Conservation (phyloP, 2,888 invertebrate species). For the Girardia tigrina region DNA sequence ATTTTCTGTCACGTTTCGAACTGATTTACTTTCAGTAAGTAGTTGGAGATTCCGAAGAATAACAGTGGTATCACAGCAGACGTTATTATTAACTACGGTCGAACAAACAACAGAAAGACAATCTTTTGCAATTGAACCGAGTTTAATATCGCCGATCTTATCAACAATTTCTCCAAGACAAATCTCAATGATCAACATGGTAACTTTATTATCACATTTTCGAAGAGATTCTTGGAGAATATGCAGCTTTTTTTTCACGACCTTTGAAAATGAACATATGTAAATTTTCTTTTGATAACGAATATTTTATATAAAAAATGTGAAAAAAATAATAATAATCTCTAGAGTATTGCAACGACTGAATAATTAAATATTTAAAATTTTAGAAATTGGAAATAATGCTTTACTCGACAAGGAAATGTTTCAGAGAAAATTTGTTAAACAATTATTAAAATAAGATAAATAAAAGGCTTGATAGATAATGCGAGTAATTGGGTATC, state of each 20-base stretch:
- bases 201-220: not conserved
- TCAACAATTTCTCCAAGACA: conserved; percentile 68
- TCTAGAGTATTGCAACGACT: too few relatives aligned
- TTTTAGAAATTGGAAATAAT: too few relatives aligned
- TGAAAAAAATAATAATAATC: too few relatives aligned
- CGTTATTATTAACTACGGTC: not conserved
- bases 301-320: too few relatives aligned
- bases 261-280: not conserved
- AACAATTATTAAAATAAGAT: too few relatives aligned
- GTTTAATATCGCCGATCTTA: conserved; percentile 68
- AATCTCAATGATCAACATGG: conserved; percentile 61
- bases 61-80: too few relatives aligned
- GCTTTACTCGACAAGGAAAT: too few relatives aligned
- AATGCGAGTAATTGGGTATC: too few relatives aligned
- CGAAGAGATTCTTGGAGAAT: not conserved
- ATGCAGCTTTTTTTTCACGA: not conserved
- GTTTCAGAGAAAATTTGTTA: too few relatives aligned
- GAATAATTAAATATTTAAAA: too few relatives aligned
- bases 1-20: not conserved
- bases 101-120: conserved; percentile 53
- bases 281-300: too few relatives aligned
- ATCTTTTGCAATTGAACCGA: conserved; percentile 58
- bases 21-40: not conserved
- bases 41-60: not conserved
- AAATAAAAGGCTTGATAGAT: too few relatives aligned